Conservation (phyloP, 2,113 vertebrate genomes). For the Notothenia coriiceps region DNA sequence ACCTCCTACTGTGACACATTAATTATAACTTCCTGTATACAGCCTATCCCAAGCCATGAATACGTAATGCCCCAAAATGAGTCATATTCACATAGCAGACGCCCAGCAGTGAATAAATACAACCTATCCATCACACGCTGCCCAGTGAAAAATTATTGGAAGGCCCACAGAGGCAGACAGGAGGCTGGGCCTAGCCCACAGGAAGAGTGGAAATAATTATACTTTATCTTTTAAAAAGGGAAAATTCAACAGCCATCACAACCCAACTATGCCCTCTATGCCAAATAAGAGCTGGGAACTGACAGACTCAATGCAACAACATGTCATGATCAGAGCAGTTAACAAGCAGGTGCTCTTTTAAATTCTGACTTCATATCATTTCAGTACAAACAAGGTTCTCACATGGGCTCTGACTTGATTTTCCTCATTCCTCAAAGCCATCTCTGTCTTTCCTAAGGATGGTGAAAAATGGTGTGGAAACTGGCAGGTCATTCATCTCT, state of each 20-base stretch:
- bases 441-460: conserved; percentile 49
- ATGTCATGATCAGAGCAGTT: conserved; percentile 8
- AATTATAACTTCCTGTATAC: conserved; percentile 96
- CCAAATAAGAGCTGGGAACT: conserved; percentile 26
- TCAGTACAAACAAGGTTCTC: conserved; percentile 47
- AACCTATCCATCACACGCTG: conserved; percentile 92
- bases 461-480: conserved; percentile 68
- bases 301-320: conserved; percentile 23
- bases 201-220: conserved; percentile 57
- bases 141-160: conserved; percentile 96
- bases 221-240: conserved; percentile 50
- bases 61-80: conserved; percentile 98
- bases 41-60: conserved; percentile 98
- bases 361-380: conserved; percentile 41
- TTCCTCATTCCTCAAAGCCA: conserved; percentile 49
- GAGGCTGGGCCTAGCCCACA: conserved; percentile 57
- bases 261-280: conserved; percentile 30
- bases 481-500: conserved; percentile 72
- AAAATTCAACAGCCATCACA: conserved; percentile 38
- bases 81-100: conserved; percentile 97
- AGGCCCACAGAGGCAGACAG: conserved; percentile 80
- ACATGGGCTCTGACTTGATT: conserved; percentile 34
- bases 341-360: conserved; percentile 47
- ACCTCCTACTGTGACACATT: conserved; percentile 96
- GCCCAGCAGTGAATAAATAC: conserved; percentile 96